These are phyloP conservation scores for Augiades crinisus DNA, from an alignment of 2,888 invertebrate genomes.

Conservation along the genomic window DNA sequence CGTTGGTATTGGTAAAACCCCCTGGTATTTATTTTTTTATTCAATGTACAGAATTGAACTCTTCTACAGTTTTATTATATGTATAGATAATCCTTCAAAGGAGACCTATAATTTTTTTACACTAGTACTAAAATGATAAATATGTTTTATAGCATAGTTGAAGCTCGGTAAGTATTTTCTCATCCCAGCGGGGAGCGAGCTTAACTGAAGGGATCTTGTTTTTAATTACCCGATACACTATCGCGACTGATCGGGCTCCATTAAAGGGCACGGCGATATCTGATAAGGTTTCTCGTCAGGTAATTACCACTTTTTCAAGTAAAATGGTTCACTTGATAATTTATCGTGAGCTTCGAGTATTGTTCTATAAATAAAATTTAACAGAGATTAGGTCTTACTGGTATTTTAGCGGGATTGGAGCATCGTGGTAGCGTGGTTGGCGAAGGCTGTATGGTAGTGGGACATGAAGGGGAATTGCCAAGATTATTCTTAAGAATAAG, in stretches of 20 bases:
- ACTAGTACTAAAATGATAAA: constrained; percentile 2
- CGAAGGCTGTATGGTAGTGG: no score
- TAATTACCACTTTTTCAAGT: constrained; percentile 19
- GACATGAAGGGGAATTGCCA: no score
- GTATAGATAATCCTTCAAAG: no score
- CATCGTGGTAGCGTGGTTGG: no score
- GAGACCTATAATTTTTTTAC: no score
- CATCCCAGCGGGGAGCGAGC: constrained; percentile 11
- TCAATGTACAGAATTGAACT: no score
- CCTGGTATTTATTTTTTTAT: no score
- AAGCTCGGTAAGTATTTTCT: not conserved
- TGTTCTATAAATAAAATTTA: not conserved
- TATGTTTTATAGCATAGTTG: not conserved
- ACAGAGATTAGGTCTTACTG: no score
- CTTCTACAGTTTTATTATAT: no score
- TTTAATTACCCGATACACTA: constrained; percentile 25
- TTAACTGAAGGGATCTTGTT: constrained; percentile 9
- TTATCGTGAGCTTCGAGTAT: not conserved
- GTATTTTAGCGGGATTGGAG: no score
- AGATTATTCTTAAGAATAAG: no score
- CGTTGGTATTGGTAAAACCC: no score
- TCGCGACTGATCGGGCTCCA: constrained; percentile 14
- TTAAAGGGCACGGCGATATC: constrained; percentile 20
- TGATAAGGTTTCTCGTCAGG: constrained; percentile 17
- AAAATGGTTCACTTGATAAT: constrained; percentile 9